Conservation (phyloP, 2,113 vertebrate species). For the Chaetura pelagica region DNA sequence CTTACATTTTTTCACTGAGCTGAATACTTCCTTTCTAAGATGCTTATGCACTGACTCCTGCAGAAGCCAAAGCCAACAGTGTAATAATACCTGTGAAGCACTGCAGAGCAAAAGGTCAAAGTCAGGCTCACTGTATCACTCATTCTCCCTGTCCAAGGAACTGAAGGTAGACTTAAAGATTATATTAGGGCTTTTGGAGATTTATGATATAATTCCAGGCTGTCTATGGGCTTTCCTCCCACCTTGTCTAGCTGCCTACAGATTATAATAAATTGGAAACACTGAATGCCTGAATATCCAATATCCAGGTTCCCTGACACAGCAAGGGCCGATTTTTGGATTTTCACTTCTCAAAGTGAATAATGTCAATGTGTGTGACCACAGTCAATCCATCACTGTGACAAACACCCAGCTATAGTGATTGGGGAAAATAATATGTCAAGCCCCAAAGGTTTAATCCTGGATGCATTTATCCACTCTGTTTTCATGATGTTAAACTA, state of each 20-base stretch:
- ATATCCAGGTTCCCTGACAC: not conserved
- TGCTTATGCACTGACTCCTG: not conserved
- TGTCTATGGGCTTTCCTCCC: constrained; percentile 16
- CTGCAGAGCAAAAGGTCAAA: constrained; percentile 4
- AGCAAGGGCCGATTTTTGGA: not conserved
- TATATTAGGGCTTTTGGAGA: constrained; percentile 38
- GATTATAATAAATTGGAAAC: constrained; percentile 50
- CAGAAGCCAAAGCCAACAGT: not conserved
- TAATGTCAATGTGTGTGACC: not conserved
- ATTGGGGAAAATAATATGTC: not conserved
- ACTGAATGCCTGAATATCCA: not conserved
- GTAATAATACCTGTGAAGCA: not conserved
- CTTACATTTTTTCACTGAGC: not conserved
- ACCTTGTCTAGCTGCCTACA: constrained; percentile 41
- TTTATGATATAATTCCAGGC: constrained; percentile 38
- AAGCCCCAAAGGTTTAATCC: not conserved
- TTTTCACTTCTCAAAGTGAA: not conserved
- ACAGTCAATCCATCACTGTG: not conserved
- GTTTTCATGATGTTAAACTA: not conserved
- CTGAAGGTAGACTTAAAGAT: constrained; percentile 25
- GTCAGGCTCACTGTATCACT: not conserved
- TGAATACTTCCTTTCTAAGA: not conserved
- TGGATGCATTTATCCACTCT: not conserved
- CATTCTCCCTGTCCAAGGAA: not conserved
- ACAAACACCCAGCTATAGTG: not conserved